Base-by-base conservation (phyloP, 2,888 invertebrate species). In the Pseudoips prasinana region DNA sequence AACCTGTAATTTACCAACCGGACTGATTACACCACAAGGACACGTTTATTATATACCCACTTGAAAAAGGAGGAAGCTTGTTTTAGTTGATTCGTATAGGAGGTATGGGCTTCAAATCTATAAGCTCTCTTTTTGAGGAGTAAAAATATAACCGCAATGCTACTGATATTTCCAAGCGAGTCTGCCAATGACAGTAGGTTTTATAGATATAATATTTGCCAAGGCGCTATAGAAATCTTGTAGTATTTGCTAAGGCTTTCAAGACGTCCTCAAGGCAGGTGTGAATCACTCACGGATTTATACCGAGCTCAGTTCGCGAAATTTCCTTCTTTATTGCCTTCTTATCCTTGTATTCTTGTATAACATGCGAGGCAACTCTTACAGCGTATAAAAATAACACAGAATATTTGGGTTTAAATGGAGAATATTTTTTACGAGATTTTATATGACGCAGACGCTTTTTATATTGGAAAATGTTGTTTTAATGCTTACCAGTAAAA, bases 121-220 rank as follows among this genome's bases (percentile, higher is more conserved):
- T n/a, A n/a, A n/a, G n/a, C n/a, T n/a, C n/a, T n/a, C n/a, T n/a
- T n/a, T n/a, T n/a, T n/a, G n/a, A n/a, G n/a, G n/a, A n/a, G n/a
- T n/a, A n/a, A n/a, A n/a, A n/a, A n/a, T n/a, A n/a, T n/a, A n/a
- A 14, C 2, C 14, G 2, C 14, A 14, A 14, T 14, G 14, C 14
- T 14, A 14, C 5, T 14, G 14, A 3, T 3, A 14, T 14, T 5
- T 14, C 14, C 2, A 14, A 14, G 5, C 14, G 5, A 2, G 14
- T 2, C 14, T 14, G 3, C 5, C 14, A 14, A 5, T 5, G 14
- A 14, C 14, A 14, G 14, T 5, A 14, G 14, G 14, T 14, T 14
- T 44, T 48, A 52, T 58, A 38, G 46, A 49, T 59, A 55, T 59
- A 46, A 46, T 56, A 39, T 58, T 59, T 63, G 50, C 41, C 10